Base-by-base conservation (phyloP, 2,797 vertebrate species). In the Neosilurus mollespiculum region DNA sequence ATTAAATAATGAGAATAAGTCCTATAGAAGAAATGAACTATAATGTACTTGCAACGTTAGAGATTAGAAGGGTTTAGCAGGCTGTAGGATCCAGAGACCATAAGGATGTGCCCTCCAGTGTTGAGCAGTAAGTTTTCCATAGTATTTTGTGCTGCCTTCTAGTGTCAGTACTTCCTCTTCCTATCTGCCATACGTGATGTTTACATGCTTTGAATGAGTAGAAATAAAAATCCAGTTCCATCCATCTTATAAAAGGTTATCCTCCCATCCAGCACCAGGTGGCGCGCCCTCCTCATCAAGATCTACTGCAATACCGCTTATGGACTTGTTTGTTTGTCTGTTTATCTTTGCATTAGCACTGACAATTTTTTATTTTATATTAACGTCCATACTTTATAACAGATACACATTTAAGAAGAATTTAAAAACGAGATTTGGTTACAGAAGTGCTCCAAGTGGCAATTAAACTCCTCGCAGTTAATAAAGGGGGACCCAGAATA, bases 261-360 rank as follows among this genome's bases (percentile, higher is more conserved):
- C 8, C 8, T 43, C 43, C 30, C 30, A 30, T 30, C 30, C 30
- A 30, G 34, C 75, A 78, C 26, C n/a, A 78, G 82, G 58, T 79
- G 82, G 82, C n/a, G 82, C 82, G 65, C 76, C 24, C 53, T 56
- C n/a, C 11, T 66, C 43, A 37, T 14, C 20, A 61, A 20, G 7
- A 24, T n/a, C 24, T 49, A 15, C 34, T n/a, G 34, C 10, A 12
- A 1, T 18, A 61, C 67, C 26, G 22, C 22, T 5, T 9, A 37
- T 18, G 2, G 12, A 18, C 24, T 22, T 12, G 6, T 67, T 20
- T n/a, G 15, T 71, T 16, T 43, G 5, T 24, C 51, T 26, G 0
- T 26, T 67, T 37, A 1, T 67, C 14, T 65, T 8, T 65, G 43
- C 30, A 56, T 1, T 14, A 22, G 18, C 54, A 37, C 22, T 56